Evolutionary conservation across 2,113 vertebrate genomes (phyloP), one percentile per base, ranked within the genome.

Genomic region (Chroicocephalus ridibundus): DNA sequence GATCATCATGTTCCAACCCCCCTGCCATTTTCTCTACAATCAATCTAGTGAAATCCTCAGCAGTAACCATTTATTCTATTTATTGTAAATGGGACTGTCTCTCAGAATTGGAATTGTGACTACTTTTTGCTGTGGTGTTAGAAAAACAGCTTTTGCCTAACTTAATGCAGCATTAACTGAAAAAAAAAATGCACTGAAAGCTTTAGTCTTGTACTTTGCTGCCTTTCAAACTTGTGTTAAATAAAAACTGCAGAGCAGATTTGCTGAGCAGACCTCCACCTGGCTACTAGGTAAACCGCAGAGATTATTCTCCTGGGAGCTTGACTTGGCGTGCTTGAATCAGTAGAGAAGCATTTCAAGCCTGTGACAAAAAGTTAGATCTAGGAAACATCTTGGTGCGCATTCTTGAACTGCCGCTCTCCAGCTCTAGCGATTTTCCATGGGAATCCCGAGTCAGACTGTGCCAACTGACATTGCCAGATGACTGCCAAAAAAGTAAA

Each of bases 381-480:
- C 15, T 40, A 68, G 58, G 77, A 61, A 58, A 15, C 11, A 1
- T 7, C 20, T 6, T 13, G 40, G 32, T 49, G 19, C 3, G 2
- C 17, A 31, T 90, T 72, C 40, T 44, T 31, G 36, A 11, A 15
- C 19, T 31, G 40, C 40, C 21, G 29, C 19, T 22, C 16, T 24
- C 21, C 52, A 76, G 36, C 26, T 68, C 42, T 18, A 44, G 79
- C 31, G 13, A 7, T 14, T 8, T 62, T 82, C 51, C 26, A 8
- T 5, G 7, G 44, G 18, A 65, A 87, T 13, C 58, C 20, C 40
- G 11, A 12, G 25, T 47, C 44, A 5, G 31, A 57, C 74, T 75
- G 97, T 96, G 93, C 97, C 96, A 94, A 34, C 42, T 29, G 32
- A 34, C 13, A 17, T 20, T 95, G 91, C 92, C 70, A 60, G 71